phyloP scores from a whole-genome alignment of 2,888 invertebrate genomes.

The Apotomis betuletana region DNA sequence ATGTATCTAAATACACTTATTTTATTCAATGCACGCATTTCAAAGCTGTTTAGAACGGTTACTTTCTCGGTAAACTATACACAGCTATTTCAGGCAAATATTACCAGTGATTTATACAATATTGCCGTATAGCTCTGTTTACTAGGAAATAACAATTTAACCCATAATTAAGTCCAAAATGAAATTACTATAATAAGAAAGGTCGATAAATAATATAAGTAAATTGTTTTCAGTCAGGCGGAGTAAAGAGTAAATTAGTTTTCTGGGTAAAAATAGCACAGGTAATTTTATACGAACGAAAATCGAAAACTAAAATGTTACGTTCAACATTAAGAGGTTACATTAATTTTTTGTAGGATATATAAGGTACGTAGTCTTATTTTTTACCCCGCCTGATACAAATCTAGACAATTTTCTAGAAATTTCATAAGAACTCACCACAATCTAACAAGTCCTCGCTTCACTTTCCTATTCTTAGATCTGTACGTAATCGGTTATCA shows the following conservation, averaged over 20 bases:
- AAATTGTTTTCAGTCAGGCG: background rate
- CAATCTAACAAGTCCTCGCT: slow-evolving; percentile 39
- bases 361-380: background rate
- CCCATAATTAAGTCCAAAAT: background rate
- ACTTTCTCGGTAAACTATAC: background rate
- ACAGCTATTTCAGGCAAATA: background rate
- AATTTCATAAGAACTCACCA: slow-evolving; percentile 33
- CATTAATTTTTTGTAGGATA: too few relatives aligned
- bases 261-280: too few relatives aligned
- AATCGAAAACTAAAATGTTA: background rate
- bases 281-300: background rate
- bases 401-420: background rate
- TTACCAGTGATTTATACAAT: background rate
- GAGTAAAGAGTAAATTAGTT: background rate
- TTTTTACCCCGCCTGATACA: background rate
- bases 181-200: background rate
- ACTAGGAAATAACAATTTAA: background rate
- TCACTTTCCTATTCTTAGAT: slow-evolving; percentile 43
- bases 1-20: background rate
- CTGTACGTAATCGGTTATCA: slow-evolving; percentile 10
- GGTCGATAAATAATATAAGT: background rate
- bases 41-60: background rate
- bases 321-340: background rate
- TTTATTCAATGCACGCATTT: background rate
- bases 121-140: background rate